Evolutionary conservation across 2,888 invertebrate genomes (phyloP).

Genomic region (Cryptus viduatorius): DNA sequence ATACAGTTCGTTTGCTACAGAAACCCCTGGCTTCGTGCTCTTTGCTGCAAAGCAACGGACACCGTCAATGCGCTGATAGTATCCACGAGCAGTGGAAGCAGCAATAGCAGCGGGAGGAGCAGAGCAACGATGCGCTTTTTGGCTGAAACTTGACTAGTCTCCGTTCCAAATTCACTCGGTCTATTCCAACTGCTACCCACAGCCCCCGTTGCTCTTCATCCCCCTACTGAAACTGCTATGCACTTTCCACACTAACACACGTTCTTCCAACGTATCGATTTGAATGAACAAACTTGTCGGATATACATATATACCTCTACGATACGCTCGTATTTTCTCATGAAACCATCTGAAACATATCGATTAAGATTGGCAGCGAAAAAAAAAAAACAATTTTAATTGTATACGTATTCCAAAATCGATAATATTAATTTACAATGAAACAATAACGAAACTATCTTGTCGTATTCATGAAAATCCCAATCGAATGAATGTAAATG

Average conservation of each 20-base stretch:
- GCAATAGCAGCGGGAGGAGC: slow-evolving; percentile 23
- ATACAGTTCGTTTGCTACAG: slow-evolving; percentile 51
- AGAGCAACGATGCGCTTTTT: slow-evolving; percentile 41
- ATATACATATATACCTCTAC: neutral
- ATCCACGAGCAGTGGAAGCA: slow-evolving; percentile 33
- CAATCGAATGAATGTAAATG: slow-evolving; percentile 1
- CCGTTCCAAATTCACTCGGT: slow-evolving; percentile 37
- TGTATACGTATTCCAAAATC: neutral
- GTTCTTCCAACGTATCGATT: slow-evolving; percentile 13
- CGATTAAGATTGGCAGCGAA: neutral
- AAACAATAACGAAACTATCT: neutral
- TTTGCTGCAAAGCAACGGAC: slow-evolving; percentile 25
- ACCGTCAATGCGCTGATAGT: slow-evolving; percentile 19
- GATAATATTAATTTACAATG: neutral
- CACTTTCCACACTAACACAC: slow-evolving; percentile 3
- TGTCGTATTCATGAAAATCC: slow-evolving; percentile 5
- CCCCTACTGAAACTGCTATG: slow-evolving; percentile 1
- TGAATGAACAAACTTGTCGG: neutral
- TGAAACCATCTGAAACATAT: neutral
- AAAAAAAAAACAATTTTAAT: neutral
- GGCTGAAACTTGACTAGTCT: slow-evolving; percentile 11
- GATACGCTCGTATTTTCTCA: no score
- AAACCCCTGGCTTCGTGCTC: slow-evolving; percentile 48
- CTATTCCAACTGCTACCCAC: slow-evolving; percentile 11
- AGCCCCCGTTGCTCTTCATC: neutral